Percentiles rank a stretch among this genome's conserved stretches.
These are phyloP conservation scores for Shargacucullia verbasci DNA, from an alignment of 2,888 invertebrate species.

Conservation along the genomic window DNA sequence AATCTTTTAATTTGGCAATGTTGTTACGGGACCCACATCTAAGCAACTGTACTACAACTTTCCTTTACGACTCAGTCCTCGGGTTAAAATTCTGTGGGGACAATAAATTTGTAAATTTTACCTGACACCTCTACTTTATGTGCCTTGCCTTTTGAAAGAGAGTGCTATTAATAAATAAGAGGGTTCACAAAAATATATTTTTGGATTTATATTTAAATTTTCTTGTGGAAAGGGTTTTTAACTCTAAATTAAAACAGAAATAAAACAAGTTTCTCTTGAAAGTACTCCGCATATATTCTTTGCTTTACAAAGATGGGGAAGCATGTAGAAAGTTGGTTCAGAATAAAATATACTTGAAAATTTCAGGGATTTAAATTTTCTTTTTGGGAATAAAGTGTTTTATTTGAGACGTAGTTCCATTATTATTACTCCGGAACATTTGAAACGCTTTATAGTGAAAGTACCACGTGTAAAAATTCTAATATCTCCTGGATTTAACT, in stretches of 20 bases:
- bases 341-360: slow-evolving; percentile 33
- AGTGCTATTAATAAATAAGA: slow-evolving; percentile 51
- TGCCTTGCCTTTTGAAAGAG: slow-evolving; percentile 27
- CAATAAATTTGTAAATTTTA: slow-evolving; percentile 56
- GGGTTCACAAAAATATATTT: slow-evolving; percentile 45
- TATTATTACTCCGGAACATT: no score
- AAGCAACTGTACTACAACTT: slow-evolving; percentile 43
- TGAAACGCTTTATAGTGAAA: no score
- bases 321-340: slow-evolving; percentile 35
- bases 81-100: slow-evolving; percentile 57
- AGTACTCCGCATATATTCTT: slow-evolving; percentile 40
- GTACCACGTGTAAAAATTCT: no score
- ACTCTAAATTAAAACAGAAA: slow-evolving; percentile 34
- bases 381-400: slow-evolving; percentile 29
- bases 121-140: slow-evolving; percentile 40
- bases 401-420: slow-evolving; percentile 14
- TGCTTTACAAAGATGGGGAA: slow-evolving; percentile 35
- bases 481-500: no score
- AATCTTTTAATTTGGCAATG: slow-evolving; percentile 75
- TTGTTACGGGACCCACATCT: slow-evolving; percentile 55
- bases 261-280: slow-evolving; percentile 27
- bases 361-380: slow-evolving; percentile 28
- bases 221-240: slow-evolving; percentile 24
- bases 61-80: slow-evolving; percentile 45
- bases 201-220: slow-evolving; percentile 35